Conservation (phyloP, 2,113 vertebrate species). For the Rhagologus leucostigma region DNA sequence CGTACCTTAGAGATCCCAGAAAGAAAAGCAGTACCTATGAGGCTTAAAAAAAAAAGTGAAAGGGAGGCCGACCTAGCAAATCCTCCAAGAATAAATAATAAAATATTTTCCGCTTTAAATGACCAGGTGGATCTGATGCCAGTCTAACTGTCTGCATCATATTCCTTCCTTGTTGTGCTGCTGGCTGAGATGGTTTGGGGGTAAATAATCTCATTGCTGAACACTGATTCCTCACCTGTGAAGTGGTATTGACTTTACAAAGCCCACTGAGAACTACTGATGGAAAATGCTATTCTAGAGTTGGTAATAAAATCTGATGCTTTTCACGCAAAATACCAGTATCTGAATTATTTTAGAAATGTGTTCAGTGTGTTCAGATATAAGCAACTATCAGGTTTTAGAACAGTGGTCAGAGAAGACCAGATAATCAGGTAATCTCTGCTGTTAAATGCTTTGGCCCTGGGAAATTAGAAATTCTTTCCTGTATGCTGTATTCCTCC, state of each 20-base stretch:
- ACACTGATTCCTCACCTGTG: neutral
- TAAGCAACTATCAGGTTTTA: neutral
- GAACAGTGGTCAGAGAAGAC: neutral
- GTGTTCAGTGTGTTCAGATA: neutral
- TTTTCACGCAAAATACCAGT: neutral
- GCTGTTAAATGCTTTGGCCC: neutral
- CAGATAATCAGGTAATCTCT: neutral
- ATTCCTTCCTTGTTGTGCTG: neutral
- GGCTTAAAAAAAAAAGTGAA: neutral
- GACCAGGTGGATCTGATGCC: neutral
- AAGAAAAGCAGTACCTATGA: neutral
- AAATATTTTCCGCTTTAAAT: neutral
- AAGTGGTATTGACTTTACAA: neutral
- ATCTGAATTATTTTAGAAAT: neutral
- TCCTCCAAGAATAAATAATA: neutral
- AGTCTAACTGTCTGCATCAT: neutral
- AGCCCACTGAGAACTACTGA: neutral
- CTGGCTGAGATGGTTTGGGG: neutral
- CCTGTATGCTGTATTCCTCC: neutral
- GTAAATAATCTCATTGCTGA: neutral
- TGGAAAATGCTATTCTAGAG: neutral
- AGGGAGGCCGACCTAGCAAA: neutral
- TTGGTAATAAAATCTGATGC: neutral
- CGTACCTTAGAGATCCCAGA: neutral
- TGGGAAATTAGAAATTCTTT: neutral